Evolutionary conservation across 1,140 invertebrate species (phyloP), one percentile per base, ranked within the genome.

Genomic region (Glomeris maerens): DNA sequence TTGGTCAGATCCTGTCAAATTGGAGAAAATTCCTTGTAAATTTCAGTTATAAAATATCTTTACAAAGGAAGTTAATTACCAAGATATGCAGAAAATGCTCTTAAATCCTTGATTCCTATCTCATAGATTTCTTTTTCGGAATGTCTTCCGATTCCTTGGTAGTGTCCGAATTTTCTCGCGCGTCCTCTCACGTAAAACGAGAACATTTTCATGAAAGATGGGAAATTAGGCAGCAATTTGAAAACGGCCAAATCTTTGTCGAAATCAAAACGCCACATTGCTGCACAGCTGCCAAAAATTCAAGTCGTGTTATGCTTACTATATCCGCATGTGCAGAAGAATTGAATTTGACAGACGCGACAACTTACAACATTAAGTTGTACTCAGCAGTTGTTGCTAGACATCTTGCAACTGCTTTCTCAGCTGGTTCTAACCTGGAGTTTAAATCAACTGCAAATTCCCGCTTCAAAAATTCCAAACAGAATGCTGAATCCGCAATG

Each of bases 401-500:
- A 2, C 64, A 62, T 41, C 60, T 56, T 1, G 59, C 61, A 4
- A 62, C 49, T 0, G 60, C 60, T 27, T 50, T 49, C 13, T 66
- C 53, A 13, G 54, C 49, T 2, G 47, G 50, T 23, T 54, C 57
- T 0, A 68, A 52, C 45, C 60, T 52, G 21, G 27, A 47, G 40
- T 64, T 60, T 10, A 59, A 50, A 41, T 69, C 55, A 2, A 63
- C 39, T 2, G 49, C 47, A 14, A 62, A 57, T 14, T 61, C 52
- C 39, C 61, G 52, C 28, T 62, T 58, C 4, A 71, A 55, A 51
- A 60, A 65, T 27, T 71, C 65, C 4, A 73, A 62, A 42, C 64
- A 62, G 31, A 72, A 58, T 50, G 71, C 63, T 0, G 69, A 68
- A 50, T 72, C 71, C 0, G 60, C 53, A 0, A 70, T 52, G 3